Percentiles rank a stretch among this genome's conserved stretches.
These are phyloP conservation scores for Cheilosia soror DNA, from an alignment of 2,888 invertebrate genomes.

Conservation along the genomic window DNA sequence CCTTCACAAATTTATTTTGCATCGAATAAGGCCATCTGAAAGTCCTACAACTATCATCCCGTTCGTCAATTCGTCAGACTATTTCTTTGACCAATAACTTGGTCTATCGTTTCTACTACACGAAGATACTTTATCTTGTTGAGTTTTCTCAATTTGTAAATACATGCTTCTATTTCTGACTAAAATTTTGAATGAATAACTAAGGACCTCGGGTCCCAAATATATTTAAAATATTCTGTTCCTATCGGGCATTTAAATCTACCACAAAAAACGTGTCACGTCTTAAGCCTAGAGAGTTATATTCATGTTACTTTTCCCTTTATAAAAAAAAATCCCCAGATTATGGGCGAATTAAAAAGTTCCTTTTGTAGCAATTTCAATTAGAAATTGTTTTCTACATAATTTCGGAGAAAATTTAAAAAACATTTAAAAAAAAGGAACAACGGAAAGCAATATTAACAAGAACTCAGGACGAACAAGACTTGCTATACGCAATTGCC, in stretches of 20 bases:
- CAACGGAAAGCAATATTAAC: not conserved
- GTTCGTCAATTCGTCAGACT: too few relatives aligned
- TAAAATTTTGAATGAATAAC: too few relatives aligned
- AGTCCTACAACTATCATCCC: too few relatives aligned
- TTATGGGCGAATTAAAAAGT: not conserved
- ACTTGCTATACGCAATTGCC: constrained; percentile 2
- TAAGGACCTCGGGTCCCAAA: not conserved
- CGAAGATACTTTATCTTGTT: too few relatives aligned
- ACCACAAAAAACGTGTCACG: not conserved
- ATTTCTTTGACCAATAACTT: too few relatives aligned
- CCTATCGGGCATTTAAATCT: not conserved
- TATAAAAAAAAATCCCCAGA: not conserved
- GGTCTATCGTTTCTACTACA: too few relatives aligned
- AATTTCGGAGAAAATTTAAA: not conserved
- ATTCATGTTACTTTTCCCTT: not conserved
- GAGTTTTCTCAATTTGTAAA: too few relatives aligned
- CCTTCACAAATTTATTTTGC: too few relatives aligned
- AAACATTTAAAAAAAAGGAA: not conserved
- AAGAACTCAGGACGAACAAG: not conserved
- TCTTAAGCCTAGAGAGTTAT: not conserved
- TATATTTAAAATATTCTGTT: not conserved
- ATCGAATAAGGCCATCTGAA: too few relatives aligned
- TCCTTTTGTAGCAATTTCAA: not conserved
- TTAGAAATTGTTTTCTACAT: not conserved
- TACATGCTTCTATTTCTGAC: too few relatives aligned